Conservation (phyloP, 2,797 vertebrate genomes). For the Oryzias sinensis region DNA sequence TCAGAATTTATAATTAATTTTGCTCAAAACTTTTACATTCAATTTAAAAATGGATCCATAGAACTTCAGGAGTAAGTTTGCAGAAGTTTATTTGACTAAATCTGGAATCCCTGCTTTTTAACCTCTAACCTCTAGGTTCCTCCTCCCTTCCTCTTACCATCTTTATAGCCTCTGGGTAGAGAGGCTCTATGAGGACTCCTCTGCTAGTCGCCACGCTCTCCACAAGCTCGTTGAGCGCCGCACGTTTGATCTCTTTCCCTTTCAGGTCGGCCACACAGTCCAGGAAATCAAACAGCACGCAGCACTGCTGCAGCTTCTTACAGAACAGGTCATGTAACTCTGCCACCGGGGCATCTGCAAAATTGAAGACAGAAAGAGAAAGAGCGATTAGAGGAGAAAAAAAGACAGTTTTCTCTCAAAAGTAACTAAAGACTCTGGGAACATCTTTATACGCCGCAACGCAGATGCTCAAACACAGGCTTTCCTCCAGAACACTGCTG, state of each 20-base stretch:
- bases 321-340: conserved; percentile 91
- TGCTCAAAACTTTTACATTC: no score
- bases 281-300: conserved; percentile 91
- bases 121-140: not conserved
- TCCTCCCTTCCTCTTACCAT: conserved; percentile 76
- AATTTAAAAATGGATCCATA: no score
- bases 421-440: conserved; percentile 44
- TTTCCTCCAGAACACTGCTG: conserved; percentile 36
- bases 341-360: conserved; percentile 85
- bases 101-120: no score
- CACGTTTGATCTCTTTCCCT: conserved; percentile 93
- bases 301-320: conserved; percentile 93
- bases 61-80: no score
- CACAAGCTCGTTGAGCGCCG: conserved; percentile 90
- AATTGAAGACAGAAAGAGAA: conserved; percentile 3
- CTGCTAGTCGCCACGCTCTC: conserved; percentile 90
- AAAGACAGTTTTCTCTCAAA: conserved; percentile 24
- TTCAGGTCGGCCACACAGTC: conserved; percentile 94
- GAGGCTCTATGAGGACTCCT: conserved; percentile 89
- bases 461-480: conserved; percentile 27
- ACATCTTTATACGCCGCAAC: conserved; percentile 38
- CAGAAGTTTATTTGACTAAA: no score
- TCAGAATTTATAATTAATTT: no score
- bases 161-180: conserved; percentile 92
- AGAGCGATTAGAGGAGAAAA: conserved; percentile 19